Base-by-base conservation (phyloP, 2,888 invertebrate genomes). In the Omphaloscelis lunosa region DNA sequence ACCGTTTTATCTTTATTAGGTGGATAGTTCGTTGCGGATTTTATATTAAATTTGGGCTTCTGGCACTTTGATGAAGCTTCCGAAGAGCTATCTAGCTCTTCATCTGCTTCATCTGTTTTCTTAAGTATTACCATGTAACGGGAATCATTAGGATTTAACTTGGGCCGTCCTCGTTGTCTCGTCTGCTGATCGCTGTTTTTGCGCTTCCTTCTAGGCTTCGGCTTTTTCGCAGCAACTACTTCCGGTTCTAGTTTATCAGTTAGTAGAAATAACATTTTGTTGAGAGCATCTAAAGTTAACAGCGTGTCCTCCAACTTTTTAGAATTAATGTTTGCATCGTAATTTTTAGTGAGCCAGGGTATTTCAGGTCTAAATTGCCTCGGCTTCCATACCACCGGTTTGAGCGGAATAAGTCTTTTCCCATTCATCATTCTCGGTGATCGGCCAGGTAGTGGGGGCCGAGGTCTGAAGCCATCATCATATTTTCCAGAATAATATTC, bases 251-350 rank as follows among this genome's bases (percentile, higher is more conserved):
- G 59, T 41, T 74, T 62, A 12, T 74, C 80, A 61, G 75, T 63
- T 71, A 94, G 87, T 29, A 94, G 39, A 73, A 77, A 85, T 39
- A 96, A 83, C 92, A 96, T 95, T 92, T 94, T 95, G 70, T 93
- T 92, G 4, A 96, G 89, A 15, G 95, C 93, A 78, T 95, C 96
- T 63, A 89, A 66, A 15, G 93, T 93, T 66, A 93, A 77, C 0
- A 93, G 87, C 8, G 88, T 82, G 6, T 91, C 91, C 3, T 76
- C 82, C 12, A 20, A 7, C 39, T 67, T 63, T 12, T 4, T 68
- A 15, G 34, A n/a, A 20, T 15, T 15, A 17, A 27, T 8, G 11
- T 15, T 12, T 27, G 23, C 4, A 9, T 63, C 66, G 12, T 20
- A 17, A n/a, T 17, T 72, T 68, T 45, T 81, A 27, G 48, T 2